Base-by-base conservation (phyloP, 2,113 vertebrate genomes). In the Melanostigma gelatinosum region DNA sequence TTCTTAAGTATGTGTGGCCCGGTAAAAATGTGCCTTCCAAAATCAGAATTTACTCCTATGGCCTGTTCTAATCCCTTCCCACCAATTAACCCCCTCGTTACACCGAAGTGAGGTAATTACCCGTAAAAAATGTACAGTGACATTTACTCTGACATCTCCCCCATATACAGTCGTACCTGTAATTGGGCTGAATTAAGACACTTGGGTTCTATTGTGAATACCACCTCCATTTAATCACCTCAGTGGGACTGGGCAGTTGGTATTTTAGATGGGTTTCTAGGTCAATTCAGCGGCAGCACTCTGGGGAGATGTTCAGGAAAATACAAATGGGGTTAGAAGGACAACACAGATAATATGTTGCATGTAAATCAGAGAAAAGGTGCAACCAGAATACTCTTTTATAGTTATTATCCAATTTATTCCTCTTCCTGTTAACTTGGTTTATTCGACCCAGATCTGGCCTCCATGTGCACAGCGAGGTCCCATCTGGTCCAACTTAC, bases 131-230 rank as follows among this genome's bases (percentile, higher is more conserved):
- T 85, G 75, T 76, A 69, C 69, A 57, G 81, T 57, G 88, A 91
- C 90, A 92, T 93, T 92, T 92, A 84, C 80, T 75, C 86, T 82
- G 89, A 90, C 84, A 76, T 80, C 80, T 75, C 72, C 44, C 54
- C 42, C 48, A 15, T 48, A 79, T 74, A 44, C 68, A 57, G 42
- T 46, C 63, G 68, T 88, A 77, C 80, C 74, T 77, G 74, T 83
- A 92, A 94, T 92, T 94, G 88, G 87, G 64, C 80, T 84, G 87
- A 86, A 90, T 91, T 79, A 83, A 86, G 88, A 87, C 80, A 82
- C 82, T 72, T 62, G 40, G 70, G 75, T 69, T 84, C 40, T 65
- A 12, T 66, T 46, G 75, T 87, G 88, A 91, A 87, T 85, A 82
- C 63, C 80, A 77, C 54, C 52, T 63, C 54, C 36, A 29, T 89